phyloP scores from a whole-genome alignment of 2,888 invertebrate species.

The Polydrusus pterygomalis region DNA sequence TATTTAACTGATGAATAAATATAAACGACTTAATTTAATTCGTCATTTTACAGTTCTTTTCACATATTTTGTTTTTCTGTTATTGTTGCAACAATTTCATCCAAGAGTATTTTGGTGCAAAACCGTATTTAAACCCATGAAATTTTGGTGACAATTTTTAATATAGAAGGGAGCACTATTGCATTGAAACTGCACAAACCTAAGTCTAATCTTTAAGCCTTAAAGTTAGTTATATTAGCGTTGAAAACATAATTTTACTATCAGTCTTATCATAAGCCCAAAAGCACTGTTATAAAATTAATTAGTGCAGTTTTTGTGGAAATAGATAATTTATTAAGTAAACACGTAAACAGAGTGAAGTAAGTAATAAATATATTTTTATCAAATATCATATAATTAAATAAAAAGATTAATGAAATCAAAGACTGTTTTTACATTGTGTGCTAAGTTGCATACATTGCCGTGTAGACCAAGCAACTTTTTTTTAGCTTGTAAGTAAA shows the following conservation, averaged over 20 bases:
- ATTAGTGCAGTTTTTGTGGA: slow-evolving; percentile 3
- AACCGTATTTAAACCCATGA: slow-evolving; percentile 21
- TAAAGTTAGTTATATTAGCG: slow-evolving; percentile 9
- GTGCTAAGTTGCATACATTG: too few species aligned
- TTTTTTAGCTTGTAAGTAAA: too few species aligned
- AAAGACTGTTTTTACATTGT: too few species aligned
- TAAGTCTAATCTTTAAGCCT: neutral
- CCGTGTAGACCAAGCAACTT: too few species aligned
- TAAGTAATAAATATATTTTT: too few species aligned
- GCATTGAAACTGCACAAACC: slow-evolving; percentile 18
- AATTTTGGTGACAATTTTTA: neutral
- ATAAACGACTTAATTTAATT: too few species aligned
- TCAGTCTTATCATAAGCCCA: slow-evolving; percentile 35
- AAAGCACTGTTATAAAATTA: slow-evolving; percentile 21
- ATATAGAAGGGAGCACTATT: slow-evolving; percentile 11
- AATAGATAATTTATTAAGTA: neutral
- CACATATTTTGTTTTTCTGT: neutral
- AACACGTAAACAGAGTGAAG: too few species aligned
- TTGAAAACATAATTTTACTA: slow-evolving; percentile 19
- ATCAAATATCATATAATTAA: too few species aligned
- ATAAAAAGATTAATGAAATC: too few species aligned
- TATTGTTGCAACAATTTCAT: neutral
- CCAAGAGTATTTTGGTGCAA: neutral
- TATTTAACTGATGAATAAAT: too few species aligned
- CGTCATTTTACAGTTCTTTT: too few species aligned